These are phyloP conservation scores for Neelides sp. DNA, from an alignment of 1,140 invertebrate species.

Conservation along the genomic window DNA sequence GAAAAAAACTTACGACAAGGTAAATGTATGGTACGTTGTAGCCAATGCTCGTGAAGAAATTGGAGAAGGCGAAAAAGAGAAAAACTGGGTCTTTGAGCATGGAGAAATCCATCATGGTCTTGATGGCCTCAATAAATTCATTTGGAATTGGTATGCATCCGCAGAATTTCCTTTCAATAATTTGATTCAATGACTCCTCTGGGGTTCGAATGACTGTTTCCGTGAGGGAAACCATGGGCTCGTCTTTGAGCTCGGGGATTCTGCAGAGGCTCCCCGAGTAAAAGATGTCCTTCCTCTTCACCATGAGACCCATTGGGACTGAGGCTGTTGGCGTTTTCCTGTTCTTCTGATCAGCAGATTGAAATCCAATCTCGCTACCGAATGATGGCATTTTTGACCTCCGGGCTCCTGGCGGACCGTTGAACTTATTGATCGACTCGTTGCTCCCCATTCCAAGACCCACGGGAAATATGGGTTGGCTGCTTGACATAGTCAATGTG, in stretches of 20 bases:
- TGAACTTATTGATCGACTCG: slow-evolving; percentile 18
- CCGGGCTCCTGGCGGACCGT: no score
- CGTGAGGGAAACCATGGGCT: slow-evolving; percentile 2
- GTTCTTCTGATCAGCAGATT: no score
- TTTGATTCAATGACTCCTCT: background rate
- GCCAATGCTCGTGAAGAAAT: slow-evolving; percentile 90
- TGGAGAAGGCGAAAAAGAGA: slow-evolving; percentile 78
- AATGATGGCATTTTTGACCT: slow-evolving; percentile 16
- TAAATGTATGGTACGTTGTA: slow-evolving; percentile 91
- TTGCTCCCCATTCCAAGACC: slow-evolving; percentile 24
- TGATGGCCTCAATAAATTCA: slow-evolving; percentile 49
- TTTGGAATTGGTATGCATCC: slow-evolving; percentile 35
- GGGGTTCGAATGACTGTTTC: background rate
- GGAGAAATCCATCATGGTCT: slow-evolving; percentile 70
- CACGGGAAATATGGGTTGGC: slow-evolving; percentile 29
- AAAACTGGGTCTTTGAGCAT: slow-evolving; percentile 75
- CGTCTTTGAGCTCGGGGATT: slow-evolving; percentile 39
- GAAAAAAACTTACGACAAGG: slow-evolving; percentile 48
- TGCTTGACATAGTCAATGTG: slow-evolving; percentile 28
- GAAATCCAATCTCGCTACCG: slow-evolving; percentile 1
- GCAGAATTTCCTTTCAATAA: slow-evolving; percentile 29
- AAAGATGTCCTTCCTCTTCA: slow-evolving; percentile 72
- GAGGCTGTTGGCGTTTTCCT: no score
- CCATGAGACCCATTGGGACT: slow-evolving; percentile 47
- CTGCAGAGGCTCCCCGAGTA: slow-evolving; percentile 68